A percentile compares a stretch with the other conserved stretches of the same genome.
Evolutionary conservation across 2,113 vertebrate species (phyloP).

Genomic region (Nycticebus coucang): DNA sequence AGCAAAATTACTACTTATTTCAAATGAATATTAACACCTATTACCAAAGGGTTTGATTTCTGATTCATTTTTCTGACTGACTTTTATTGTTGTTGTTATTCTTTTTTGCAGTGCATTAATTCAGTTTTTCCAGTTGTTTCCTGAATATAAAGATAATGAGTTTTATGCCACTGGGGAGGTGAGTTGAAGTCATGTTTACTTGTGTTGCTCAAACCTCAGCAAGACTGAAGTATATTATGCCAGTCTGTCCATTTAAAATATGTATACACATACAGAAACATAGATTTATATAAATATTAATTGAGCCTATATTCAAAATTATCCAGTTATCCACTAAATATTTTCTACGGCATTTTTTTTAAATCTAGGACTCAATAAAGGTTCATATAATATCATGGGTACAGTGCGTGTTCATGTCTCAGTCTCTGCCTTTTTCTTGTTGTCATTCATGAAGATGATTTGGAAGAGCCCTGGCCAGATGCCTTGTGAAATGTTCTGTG

Average conservation of each 20-base stretch:
- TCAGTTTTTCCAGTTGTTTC: slow-evolving; percentile 92
- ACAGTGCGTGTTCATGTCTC: neutral
- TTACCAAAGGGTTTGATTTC: neutral
- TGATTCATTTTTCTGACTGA: neutral
- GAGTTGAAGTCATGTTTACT: slow-evolving; percentile 63
- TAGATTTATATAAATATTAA: neutral
- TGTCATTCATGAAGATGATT: neutral
- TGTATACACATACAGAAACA: neutral
- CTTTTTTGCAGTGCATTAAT: slow-evolving; percentile 84
- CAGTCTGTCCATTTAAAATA: neutral
- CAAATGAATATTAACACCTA: neutral
- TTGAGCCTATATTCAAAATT: neutral
- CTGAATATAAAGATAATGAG: slow-evolving; percentile 89
- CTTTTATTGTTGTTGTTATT: slow-evolving; percentile 41
- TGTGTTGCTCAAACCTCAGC: slow-evolving; percentile 56
- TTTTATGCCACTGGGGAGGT: slow-evolving; percentile 92
- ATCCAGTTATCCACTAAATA: neutral
- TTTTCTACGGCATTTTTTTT: neutral
- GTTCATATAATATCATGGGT: neutral
- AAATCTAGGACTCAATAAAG: neutral
- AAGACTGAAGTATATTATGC: slow-evolving; percentile 28
- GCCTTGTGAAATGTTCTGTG: neutral
- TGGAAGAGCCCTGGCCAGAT: neutral
- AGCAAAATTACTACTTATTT: neutral
- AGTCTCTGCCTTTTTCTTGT: neutral